phyloP scores from a whole-genome alignment of 1,140 invertebrate genomes.

The Dendrolimus punctatus region DNA sequence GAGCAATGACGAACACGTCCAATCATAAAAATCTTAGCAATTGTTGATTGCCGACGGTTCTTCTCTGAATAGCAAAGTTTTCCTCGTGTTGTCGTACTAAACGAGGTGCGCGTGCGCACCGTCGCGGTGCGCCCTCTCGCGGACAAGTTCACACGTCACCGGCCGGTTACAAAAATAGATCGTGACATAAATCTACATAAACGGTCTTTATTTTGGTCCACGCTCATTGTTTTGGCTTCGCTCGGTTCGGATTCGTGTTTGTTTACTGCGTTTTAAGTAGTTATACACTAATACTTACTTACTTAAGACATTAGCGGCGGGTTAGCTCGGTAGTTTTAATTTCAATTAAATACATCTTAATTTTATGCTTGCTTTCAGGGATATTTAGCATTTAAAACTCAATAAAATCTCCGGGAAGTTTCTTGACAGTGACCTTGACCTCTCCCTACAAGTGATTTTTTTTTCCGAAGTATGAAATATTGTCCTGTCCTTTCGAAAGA shows the following conservation, averaged over 20 bases:
- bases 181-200: conserved; percentile 66
- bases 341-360: no score
- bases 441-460: no score
- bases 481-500: no score
- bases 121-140: conserved; percentile 16
- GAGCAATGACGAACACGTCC: conserved; percentile 1
- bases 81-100: conserved; percentile 16
- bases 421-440: no score
- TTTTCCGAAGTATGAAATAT: no score
- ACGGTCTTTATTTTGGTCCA: conserved; percentile 49
- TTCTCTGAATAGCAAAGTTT: conserved; percentile 19
- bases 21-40: conserved; percentile 6
- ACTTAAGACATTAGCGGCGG: no score
- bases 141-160: conserved; percentile 45
- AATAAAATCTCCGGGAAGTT: no score
- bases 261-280: no score
- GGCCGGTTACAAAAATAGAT: conserved; percentile 48
- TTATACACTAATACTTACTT: no score
- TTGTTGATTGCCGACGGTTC: conserved; percentile 3
- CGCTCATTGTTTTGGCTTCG: conserved; percentile 29
- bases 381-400: no score
- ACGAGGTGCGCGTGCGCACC: conserved; percentile 14
- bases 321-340: no score
- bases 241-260: background rate
- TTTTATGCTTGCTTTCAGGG: no score